These are phyloP conservation scores for Metellina segmentata DNA, from an alignment of 2,888 invertebrate genomes.

Conservation along the genomic window DNA sequence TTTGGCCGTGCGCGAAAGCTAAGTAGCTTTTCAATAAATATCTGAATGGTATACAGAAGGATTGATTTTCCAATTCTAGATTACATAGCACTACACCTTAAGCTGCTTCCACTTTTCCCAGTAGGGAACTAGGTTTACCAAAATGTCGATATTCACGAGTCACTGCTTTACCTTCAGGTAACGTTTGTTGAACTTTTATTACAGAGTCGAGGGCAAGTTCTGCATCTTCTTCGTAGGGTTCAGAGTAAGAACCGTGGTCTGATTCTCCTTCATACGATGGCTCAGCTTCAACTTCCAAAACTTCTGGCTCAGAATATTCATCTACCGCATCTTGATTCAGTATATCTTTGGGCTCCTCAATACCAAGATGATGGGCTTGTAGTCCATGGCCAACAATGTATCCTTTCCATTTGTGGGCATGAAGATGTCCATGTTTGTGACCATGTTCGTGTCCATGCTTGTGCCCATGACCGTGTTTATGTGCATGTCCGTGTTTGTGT, in stretches of 20 bases:
- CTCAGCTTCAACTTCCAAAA: slow-evolving; percentile 28
- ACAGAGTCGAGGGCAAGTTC: slow-evolving; percentile 29
- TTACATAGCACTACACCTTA: background rate
- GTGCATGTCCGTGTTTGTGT: slow-evolving; percentile 57
- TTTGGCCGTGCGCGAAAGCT: too few species aligned
- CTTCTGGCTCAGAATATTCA: slow-evolving; percentile 8
- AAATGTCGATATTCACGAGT: slow-evolving; percentile 46
- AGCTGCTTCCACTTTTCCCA: background rate
- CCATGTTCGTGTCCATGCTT: slow-evolving; percentile 59
- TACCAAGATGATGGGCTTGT: slow-evolving; percentile 11
- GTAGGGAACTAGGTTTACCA: slow-evolving; percentile 24
- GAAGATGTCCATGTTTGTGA: slow-evolving; percentile 57
- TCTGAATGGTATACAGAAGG: too few species aligned
- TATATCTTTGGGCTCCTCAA: slow-evolving; percentile 14
- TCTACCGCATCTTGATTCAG: background rate
- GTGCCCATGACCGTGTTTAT: slow-evolving; percentile 54
- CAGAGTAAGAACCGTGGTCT: background rate
- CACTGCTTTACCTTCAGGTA: slow-evolving; percentile 35
- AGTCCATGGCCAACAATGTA: slow-evolving; percentile 29
- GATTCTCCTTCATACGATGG: background rate
- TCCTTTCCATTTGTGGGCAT: slow-evolving; percentile 39
- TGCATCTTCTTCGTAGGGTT: slow-evolving; percentile 9
- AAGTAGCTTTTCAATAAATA: too few species aligned
- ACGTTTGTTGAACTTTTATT: slow-evolving; percentile 13
- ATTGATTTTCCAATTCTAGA: too few species aligned